phyloP scores from a whole-genome alignment of 2,113 vertebrate genomes.

The Arenaria interpres region DNA sequence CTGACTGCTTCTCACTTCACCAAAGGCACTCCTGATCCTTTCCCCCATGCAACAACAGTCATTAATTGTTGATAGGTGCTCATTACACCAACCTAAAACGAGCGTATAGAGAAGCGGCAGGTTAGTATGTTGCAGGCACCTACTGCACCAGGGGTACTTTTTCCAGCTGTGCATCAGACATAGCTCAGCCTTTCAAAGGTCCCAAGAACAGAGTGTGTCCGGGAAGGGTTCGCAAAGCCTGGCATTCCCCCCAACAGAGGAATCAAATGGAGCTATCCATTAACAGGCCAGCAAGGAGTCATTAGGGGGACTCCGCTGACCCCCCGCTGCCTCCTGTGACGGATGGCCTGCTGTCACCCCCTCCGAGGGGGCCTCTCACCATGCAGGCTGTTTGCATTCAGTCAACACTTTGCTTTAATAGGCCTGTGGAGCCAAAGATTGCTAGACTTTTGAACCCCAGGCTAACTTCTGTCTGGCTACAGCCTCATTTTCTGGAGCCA shows the following conservation, averaged over 20 bases:
- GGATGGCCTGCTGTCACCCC: conserved; percentile 67
- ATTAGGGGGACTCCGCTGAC: conserved; percentile 10
- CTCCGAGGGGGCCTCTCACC: conserved; percentile 31
- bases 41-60: neutral
- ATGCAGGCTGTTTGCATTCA: conserved; percentile 76
- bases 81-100: conserved; percentile 24
- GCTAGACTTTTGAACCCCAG: conserved; percentile 79
- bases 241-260: neutral
- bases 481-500: conserved; percentile 77
- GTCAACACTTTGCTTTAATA: conserved; percentile 82
- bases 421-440: conserved; percentile 78
- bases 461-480: conserved; percentile 80
- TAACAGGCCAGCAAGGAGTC: neutral
- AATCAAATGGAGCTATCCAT: conserved; percentile 39
- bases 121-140: neutral
- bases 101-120: neutral
- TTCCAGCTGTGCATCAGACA: neutral
- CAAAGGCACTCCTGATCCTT: conserved; percentile 63
- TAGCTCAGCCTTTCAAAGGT: neutral
- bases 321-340: conserved; percentile 67
- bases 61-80: conserved; percentile 43
- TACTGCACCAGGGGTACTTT: neutral
- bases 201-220: neutral
- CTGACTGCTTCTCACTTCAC: conserved; percentile 68
- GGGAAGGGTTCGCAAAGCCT: conserved; percentile 20